Evolutionary conservation across 2,797 vertebrate species (phyloP).

Genomic region (Pachyuromys duprasi): DNA sequence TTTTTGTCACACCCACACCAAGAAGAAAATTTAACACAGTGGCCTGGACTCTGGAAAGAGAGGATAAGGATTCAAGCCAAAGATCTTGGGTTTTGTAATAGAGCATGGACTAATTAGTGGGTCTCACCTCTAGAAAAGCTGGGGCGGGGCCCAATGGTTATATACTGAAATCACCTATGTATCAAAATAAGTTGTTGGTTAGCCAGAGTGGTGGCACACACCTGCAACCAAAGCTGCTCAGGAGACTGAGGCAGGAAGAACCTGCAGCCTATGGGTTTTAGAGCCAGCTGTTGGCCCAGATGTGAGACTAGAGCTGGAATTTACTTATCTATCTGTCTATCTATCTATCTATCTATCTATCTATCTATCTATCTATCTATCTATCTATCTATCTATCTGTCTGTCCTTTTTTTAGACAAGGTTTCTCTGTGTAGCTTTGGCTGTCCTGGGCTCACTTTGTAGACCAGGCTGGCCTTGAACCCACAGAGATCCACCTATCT

Average conservation of each 20-base stretch:
- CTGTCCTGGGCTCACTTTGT: no score
- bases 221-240: background rate
- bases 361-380: no score
- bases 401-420: no score
- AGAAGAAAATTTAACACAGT: slow-evolving; percentile 14
- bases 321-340: no score
- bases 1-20: background rate
- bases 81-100: background rate
- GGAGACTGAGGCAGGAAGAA: background rate
- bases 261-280: background rate
- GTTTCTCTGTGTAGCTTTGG: no score
- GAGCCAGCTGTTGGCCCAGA: background rate
- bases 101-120: background rate
- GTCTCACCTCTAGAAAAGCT: background rate
- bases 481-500: no score
- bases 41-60: background rate
- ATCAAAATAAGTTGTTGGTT: background rate
- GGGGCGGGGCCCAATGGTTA: background rate
- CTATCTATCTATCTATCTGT: no score
- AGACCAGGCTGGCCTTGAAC: no score
- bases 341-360: no score
- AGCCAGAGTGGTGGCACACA: no score
- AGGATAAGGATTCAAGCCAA: background rate
- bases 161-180: background rate
- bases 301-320: background rate